Evolutionary conservation across 64 coral and sea anemone species (phyloP), one percentile per base, ranked within the genome.

Genomic region (Acropora yongei): DNA sequence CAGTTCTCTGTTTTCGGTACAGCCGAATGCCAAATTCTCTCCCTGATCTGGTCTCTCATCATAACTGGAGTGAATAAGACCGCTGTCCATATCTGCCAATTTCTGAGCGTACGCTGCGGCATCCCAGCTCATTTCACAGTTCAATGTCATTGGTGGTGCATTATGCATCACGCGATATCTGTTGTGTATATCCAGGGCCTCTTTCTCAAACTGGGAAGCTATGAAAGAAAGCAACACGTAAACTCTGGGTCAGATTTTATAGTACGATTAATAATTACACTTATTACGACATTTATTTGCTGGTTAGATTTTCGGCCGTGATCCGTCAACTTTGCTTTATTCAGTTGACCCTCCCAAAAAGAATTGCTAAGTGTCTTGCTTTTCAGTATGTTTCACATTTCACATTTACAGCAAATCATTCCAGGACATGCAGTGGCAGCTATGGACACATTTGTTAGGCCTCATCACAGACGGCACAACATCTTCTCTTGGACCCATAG

Each of bases 161-260:
- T 85, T 71, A 48, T 97, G 95, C 16, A 97, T 91, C 1, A 57
- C 89, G 19, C 95, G 88, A 78, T 94, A 97, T 67, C 93, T 91
- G n/a, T 97, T 97, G 63, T 97, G 95, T 55, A 89, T 82, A 1
- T 39, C 71, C 10, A 96, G 75, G 49, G 87, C 87, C 80, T 96
- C 95, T 75, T 93, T 63, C 11, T 96, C 87, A 71, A 96, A 93
- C 49, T 68, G 39, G 1, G 80, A 86, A 43, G 40, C 88, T 79
- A 68, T 61, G 19, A 13, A 81, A 4, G 39, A 41, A 2, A 87
- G 78, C 48, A 8, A 46, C 11, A 11, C 3, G 30, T 72, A 14
- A 41, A 16, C 51, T 55, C 30, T 30, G 30, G 30, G 30, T 30
- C 30, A 30, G 30, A 30, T 30, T 30, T 30, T 30, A 30, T 30